These are phyloP conservation scores for Lymantria dispar DNA, from an alignment of 2,888 invertebrate genomes.

Conservation along the genomic window DNA sequence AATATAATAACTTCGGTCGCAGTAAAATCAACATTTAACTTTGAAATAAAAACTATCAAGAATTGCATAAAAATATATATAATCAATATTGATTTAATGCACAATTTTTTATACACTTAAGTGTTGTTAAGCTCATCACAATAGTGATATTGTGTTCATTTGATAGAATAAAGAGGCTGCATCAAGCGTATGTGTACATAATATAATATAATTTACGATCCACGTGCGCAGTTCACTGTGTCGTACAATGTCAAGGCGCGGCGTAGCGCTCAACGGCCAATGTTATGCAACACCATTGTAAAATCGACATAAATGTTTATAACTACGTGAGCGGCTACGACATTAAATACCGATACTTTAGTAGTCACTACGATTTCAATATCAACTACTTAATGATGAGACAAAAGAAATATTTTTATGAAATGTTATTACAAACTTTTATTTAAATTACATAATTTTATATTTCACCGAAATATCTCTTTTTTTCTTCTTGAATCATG, in stretches of 20 bases:
- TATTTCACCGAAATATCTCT: too few species aligned
- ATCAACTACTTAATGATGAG: slow-evolving; percentile 1
- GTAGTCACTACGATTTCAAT: not conserved
- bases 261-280: slow-evolving; percentile 43
- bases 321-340: slow-evolving; percentile 40
- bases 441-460: too few species aligned
- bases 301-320: slow-evolving; percentile 71
- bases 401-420: not conserved
- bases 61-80: too few species aligned
- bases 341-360: slow-evolving; percentile 26
- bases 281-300: slow-evolving; percentile 68
- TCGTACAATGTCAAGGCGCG: slow-evolving; percentile 78
- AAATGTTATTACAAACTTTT: too few species aligned
- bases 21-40: too few species aligned
- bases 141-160: slow-evolving; percentile 9
- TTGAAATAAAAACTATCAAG: too few species aligned
- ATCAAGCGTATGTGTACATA: slow-evolving; percentile 33
- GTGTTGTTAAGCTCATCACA: not conserved
- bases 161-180: slow-evolving; percentile 22
- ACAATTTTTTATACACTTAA: not conserved
- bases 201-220: slow-evolving; percentile 65
- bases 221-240: slow-evolving; percentile 72
- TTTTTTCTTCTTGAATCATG: too few species aligned
- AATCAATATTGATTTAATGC: not conserved
- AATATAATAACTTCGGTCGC: too few species aligned